Percentiles rank a stretch among this genome's conserved stretches.
Conservation (phyloP, 2,113 vertebrate species). For the Zosterops pallidus region DNA sequence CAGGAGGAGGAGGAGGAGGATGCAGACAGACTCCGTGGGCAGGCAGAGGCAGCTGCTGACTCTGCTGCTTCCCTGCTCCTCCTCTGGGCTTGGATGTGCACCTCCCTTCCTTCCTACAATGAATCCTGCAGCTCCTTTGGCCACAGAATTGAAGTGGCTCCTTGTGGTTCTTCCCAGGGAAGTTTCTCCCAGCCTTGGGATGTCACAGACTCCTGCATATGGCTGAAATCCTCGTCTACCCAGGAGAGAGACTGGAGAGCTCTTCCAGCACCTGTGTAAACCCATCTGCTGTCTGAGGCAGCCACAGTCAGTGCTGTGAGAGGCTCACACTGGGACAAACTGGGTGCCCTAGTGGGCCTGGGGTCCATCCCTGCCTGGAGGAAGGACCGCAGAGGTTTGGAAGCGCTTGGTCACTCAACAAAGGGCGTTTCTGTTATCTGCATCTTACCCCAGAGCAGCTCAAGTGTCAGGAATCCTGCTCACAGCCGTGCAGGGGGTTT, state of each 20-base stretch:
- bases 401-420: neutral
- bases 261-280: neutral
- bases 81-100: neutral
- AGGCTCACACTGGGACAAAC: neutral
- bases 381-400: neutral
- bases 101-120: neutral
- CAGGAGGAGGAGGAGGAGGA: neutral
- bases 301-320: neutral
- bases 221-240: neutral
- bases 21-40: neutral
- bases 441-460: neutral
- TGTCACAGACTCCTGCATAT: neutral
- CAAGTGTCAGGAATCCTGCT: neutral
- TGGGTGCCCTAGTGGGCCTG: neutral
- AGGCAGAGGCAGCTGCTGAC: neutral
- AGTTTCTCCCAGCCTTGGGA: neutral
- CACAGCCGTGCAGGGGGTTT: accelerated
- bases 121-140: neutral
- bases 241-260: neutral
- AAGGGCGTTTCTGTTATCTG: neutral
- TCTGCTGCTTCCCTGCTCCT: neutral
- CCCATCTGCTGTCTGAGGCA: slow-evolving; percentile 38
- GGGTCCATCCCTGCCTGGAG: neutral
- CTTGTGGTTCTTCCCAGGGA: neutral
- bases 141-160: neutral